Conservation (phyloP, 2,888 invertebrate species). For the Apotomis capreana region DNA sequence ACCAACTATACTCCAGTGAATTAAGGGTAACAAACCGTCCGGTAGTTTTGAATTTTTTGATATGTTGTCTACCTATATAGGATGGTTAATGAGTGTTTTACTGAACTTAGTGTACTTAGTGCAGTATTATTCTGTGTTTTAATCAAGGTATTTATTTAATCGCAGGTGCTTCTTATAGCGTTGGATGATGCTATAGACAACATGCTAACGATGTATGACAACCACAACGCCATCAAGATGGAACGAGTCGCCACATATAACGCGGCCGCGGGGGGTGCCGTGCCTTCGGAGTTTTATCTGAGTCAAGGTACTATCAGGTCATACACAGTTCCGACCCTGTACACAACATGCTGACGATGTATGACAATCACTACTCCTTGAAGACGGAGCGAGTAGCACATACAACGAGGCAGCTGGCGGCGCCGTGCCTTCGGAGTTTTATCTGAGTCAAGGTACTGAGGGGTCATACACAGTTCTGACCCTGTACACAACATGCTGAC, state of each 20-base stretch:
- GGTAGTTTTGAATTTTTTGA: no score
- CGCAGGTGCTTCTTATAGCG: conserved; percentile 72
- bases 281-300: conserved; percentile 74
- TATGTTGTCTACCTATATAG: no score
- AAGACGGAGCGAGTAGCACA: conserved; percentile 69
- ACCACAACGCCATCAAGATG: conserved; percentile 73
- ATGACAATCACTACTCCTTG: conserved; percentile 76
- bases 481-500: no score
- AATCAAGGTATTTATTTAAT: background rate
- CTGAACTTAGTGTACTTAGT: no score
- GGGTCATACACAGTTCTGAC: no score
- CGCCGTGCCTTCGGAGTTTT: conserved; percentile 73
- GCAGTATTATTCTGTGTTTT: no score
- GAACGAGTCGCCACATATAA: conserved; percentile 72
- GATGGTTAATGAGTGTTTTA: no score
- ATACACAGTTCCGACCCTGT: no score
- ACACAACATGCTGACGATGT: conserved; percentile 54
- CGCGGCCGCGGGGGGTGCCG: conserved; percentile 65
- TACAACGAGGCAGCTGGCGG: conserved; percentile 67
- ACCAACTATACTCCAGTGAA: no score
- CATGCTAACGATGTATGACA: conserved; percentile 79
- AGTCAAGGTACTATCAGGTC: conserved; percentile 65
- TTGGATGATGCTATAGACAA: conserved; percentile 75
- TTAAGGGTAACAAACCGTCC: no score
- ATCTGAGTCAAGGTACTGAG: conserved; percentile 71